Conservation (phyloP, 2,113 vertebrate species). For the Mesocricetus auratus region DNA sequence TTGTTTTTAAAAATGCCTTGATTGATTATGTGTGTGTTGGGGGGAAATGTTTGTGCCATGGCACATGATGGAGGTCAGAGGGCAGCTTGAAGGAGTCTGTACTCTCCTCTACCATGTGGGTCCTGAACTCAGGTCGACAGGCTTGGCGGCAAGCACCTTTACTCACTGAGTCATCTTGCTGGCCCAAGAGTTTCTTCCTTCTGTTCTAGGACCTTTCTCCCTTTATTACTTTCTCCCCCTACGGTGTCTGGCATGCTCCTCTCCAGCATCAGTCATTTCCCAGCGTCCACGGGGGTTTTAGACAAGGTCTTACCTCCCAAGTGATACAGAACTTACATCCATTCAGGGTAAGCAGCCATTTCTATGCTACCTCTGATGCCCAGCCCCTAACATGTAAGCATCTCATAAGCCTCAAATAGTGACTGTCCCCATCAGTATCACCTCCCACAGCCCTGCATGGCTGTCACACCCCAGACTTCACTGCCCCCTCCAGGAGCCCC, state of each 20-base stretch:
- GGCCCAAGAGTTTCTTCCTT: background rate
- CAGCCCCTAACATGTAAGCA: background rate
- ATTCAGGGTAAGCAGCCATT: background rate
- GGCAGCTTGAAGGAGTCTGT: background rate
- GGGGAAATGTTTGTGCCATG: background rate
- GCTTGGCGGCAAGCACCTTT: background rate
- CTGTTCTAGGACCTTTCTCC: background rate
- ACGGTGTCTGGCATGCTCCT: background rate
- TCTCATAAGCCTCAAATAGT: background rate
- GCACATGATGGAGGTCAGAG: background rate
- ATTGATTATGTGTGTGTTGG: background rate
- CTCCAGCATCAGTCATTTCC: background rate
- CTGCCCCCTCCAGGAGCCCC: background rate
- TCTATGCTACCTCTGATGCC: background rate
- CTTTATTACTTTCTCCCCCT: background rate
- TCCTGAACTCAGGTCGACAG: background rate
- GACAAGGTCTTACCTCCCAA: background rate
- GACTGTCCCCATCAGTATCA: background rate
- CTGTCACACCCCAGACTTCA: background rate
- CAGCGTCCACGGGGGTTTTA: background rate
- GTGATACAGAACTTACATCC: background rate
- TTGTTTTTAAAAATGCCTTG: background rate
- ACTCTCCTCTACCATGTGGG: background rate
- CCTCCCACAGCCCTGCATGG: background rate
- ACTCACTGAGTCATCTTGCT: background rate